Evolutionary conservation across 2,888 invertebrate genomes (phyloP), one percentile per base, ranked within the genome.

Genomic region (Oligia fasciuncula): DNA sequence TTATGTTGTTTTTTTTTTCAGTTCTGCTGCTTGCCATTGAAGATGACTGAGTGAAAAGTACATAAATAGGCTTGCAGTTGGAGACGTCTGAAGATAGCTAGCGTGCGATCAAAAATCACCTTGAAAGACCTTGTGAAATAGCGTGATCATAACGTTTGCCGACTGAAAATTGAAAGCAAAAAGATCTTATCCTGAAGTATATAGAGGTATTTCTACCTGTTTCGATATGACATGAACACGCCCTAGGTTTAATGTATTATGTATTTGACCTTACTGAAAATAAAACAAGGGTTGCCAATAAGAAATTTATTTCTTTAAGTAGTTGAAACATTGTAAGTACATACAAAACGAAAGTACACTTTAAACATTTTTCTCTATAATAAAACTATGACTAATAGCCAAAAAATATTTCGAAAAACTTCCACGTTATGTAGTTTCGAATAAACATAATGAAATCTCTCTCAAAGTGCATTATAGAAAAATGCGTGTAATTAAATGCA

Each of bases 261-360:
- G 14, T 19, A 23, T 46, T 13, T 14, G 8, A 23, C 1, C 2
- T 1, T 8, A 19, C 0, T n/a, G 0, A 23, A 83, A 80, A 82
- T 69, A 76, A 88, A 85, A 86, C 76, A 79, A 62, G 23, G 4
- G 29, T 79, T 92, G 94, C 94, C 94, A 94, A 95, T 95, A 93
- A 95, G 94, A 94, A 94, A 90, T 95, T 94, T 95, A 94, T 93
- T 95, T 93, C 90, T 92, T 90, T 87, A 94, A 93, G 91, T 92
- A 93, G 89, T 93, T 92, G 93, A 94, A 95, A 94, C 93, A 93
- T 92, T 91, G 92, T 96, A 96, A 96, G 95, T 96, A 96, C 94
- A 94, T 94, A 93, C 91, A 93, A 94, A 95, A 85, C n/a, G n/a
- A 93, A 94, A 93, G 89, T 93, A 93, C 91, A 93, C 89, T 90